Percentiles rank a stretch among this genome's conserved stretches.
Conservation (phyloP, 2,888 invertebrate genomes). For the Drosophila melanocephala region DNA sequence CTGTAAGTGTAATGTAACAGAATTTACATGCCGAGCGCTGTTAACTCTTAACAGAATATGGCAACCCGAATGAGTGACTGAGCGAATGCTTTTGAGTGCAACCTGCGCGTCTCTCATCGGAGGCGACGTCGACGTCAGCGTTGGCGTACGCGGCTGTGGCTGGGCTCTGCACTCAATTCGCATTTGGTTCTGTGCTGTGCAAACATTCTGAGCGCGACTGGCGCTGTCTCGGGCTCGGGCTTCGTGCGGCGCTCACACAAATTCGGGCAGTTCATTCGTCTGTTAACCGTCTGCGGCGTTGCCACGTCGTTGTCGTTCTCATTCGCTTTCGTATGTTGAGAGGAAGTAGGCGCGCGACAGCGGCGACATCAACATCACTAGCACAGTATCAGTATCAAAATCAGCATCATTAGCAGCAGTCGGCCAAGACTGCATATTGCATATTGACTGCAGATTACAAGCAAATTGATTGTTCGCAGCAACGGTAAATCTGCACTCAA, state of each 20-base stretch:
- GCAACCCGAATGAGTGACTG: slow-evolving; percentile 35
- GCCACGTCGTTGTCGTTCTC: slow-evolving; percentile 61
- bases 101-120: slow-evolving; percentile 65
- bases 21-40: slow-evolving; percentile 47
- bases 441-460: slow-evolving; percentile 59
- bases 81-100: slow-evolving; percentile 63
- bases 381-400: slow-evolving; percentile 22
- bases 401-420: slow-evolving; percentile 20
- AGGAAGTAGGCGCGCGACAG: slow-evolving; percentile 57
- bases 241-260: slow-evolving; percentile 75
- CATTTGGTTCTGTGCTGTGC: slow-evolving; percentile 40
- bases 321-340: slow-evolving; percentile 63
- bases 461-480: slow-evolving; percentile 53
- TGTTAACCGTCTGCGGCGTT: slow-evolving; percentile 77
- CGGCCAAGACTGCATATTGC: slow-evolving; percentile 42
- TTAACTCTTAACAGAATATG: slow-evolving; percentile 28
- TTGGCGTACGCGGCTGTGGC: slow-evolving; percentile 10
- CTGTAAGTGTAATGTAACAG: slow-evolving; percentile 52
- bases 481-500: slow-evolving; percentile 54
- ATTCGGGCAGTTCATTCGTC: slow-evolving; percentile 78
- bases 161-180: slow-evolving; percentile 35
- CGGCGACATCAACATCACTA: slow-evolving; percentile 21
- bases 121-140: slow-evolving; percentile 27
- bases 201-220: slow-evolving; percentile 70
- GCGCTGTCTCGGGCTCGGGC: slow-evolving; percentile 69